Evolutionary conservation across 2,113 vertebrate genomes (phyloP).

Genomic region (Alethe diademata): DNA sequence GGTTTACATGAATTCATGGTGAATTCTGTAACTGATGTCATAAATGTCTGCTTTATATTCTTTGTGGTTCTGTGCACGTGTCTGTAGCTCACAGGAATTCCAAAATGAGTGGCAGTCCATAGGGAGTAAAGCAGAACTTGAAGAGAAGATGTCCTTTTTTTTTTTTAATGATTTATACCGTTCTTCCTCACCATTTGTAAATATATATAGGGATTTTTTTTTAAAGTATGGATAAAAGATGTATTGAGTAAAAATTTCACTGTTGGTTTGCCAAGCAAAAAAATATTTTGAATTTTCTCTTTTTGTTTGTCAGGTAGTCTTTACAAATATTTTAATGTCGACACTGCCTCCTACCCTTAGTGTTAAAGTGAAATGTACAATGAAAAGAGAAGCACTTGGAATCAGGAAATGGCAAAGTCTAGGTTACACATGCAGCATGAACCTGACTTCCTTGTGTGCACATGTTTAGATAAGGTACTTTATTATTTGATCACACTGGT

Average conservation of each 20-base stretch:
- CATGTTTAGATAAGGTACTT: background rate
- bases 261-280: background rate
- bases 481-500: background rate
- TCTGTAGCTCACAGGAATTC: background rate
- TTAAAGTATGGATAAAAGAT: background rate
- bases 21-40: slow-evolving; percentile 37
- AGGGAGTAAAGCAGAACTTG: background rate
- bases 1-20: background rate
- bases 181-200: background rate
- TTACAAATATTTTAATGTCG: background rate
- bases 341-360: background rate
- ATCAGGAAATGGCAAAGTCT: background rate
- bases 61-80: background rate
- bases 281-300: background rate
- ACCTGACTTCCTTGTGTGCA: background rate
- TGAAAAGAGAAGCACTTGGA: background rate
- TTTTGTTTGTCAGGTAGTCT: background rate
- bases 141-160: background rate
- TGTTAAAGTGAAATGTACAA: background rate
- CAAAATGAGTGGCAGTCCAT: background rate
- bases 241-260: background rate
- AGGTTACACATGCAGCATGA: background rate
- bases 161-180: fast-evolving
- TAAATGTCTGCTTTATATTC: slow-evolving; percentile 10
- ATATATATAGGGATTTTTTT: background rate